Base-by-base conservation (phyloP, 2,888 invertebrate genomes). In the Drosophila yooni region DNA sequence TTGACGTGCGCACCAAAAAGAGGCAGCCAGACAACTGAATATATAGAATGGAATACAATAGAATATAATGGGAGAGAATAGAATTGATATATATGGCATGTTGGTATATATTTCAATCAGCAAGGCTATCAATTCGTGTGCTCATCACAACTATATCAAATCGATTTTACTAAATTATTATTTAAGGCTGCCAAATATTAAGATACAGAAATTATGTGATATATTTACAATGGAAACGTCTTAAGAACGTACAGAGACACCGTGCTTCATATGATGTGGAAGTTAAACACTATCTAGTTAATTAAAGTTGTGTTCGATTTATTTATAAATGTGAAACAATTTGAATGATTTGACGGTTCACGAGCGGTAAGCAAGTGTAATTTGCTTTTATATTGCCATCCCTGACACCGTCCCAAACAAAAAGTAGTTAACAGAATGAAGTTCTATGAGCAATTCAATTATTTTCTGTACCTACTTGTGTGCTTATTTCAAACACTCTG, bases 1-100 rank as follows among this genome's bases (percentile, higher is more conserved):
- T 81, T 87, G 84, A 90, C 84, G 82, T 76, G 75, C 66, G 61
- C 80, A 62, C 38, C 64, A 57, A 62, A 71, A 61, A 54, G 66
- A 58, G 57, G 63, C 67, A 67, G 18, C 34, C 31, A 75, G 53
- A 67, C 66, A 64, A 52, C 70, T 61, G 56, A 40, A 80, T 63
- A 57, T 46, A 58, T 50, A 52, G 34, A 62, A 34, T 27, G 38
- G 34, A 8, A 58, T 36, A 58, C 13, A 52, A 60, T 21, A 31
- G 34, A 50, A 57, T 52, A 25, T 46, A 38, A 53, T 25, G 29
- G 27, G 50, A 46, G 51, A 29, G 40, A 48, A 64, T 25, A 56
- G 38, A 21, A 36, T 52, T 18, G 29, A 31, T 57, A 70, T 64
- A 52, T 59, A 58, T 61, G 27, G 62, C 57, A 33, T 69, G 38